Percentiles rank a stretch among this genome's conserved stretches.
phyloP scores from a whole-genome alignment of 2,888 invertebrate genomes.

The Smittia sp. region DNA sequence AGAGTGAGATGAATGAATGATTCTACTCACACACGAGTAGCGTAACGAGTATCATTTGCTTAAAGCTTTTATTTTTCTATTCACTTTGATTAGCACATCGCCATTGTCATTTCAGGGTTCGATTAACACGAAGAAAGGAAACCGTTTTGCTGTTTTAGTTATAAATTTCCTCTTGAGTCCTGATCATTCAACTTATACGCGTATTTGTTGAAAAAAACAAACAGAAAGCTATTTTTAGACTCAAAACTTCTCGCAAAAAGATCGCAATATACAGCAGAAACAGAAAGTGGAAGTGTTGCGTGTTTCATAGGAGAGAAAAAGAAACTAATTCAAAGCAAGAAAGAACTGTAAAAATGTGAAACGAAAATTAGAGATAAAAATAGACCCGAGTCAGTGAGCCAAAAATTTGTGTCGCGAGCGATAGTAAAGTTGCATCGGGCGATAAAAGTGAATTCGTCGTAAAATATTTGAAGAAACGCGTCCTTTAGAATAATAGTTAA shows the following conservation, averaged over 20 bases:
- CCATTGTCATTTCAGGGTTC: not conserved
- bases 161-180: not conserved
- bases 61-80: not conserved
- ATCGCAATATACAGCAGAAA: not conserved
- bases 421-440: too few relatives aligned
- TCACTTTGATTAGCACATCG: not conserved
- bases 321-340: not conserved
- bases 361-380: not conserved
- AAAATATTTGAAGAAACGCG: too few relatives aligned
- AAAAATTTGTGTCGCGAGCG: too few relatives aligned
- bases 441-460: not conserved
- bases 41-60: not conserved
- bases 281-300: slow-evolving; percentile 27
- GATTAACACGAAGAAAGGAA: not conserved
- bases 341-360: not conserved
- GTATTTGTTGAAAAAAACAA: not conserved
- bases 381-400: too few relatives aligned
- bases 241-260: not conserved
- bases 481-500: too few relatives aligned
- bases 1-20: slow-evolving; percentile 30
- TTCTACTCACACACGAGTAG: not conserved
- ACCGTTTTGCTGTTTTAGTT: not conserved
- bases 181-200: slow-evolving; percentile 25
- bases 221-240: too few relatives aligned
- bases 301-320: not conserved